A percentile compares a stretch with the other conserved stretches of the same genome.
Evolutionary conservation across 1,140 invertebrate genomes (phyloP).

Genomic region (Telenomus remus): DNA sequence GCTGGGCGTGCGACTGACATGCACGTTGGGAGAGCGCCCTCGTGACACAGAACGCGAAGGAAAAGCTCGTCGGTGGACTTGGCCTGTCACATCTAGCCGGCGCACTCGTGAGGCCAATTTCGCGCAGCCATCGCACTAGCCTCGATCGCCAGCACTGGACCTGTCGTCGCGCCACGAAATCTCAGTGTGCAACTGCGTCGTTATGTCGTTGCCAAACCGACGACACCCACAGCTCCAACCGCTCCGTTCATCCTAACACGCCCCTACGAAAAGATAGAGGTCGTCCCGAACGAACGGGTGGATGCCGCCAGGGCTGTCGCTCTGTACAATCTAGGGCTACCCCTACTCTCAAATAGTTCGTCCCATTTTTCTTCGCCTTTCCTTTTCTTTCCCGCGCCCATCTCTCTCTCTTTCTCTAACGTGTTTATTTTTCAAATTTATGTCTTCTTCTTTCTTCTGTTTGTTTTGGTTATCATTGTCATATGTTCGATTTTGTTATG

Average conservation of each 20-base stretch:
- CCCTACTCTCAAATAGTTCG: slow-evolving; percentile 3
- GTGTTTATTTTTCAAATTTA: too few relatives aligned
- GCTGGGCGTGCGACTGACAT: neutral
- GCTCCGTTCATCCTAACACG: slow-evolving; percentile 59
- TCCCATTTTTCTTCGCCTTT: neutral
- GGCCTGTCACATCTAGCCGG: slow-evolving; percentile 22
- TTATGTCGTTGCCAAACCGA: slow-evolving; percentile 27
- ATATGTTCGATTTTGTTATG: too few relatives aligned
- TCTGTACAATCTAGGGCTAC: neutral
- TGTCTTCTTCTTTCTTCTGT: too few relatives aligned
- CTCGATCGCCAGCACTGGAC: neutral
- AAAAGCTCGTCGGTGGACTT: neutral
- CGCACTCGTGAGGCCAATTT: slow-evolving; percentile 17
- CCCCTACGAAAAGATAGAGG: slow-evolving; percentile 61
- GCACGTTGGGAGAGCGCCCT: neutral
- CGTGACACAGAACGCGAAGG: neutral
- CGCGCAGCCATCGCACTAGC: slow-evolving; percentile 6
- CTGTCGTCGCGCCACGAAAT: neutral
- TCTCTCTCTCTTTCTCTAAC: too few relatives aligned
- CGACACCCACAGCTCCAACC: slow-evolving; percentile 48
- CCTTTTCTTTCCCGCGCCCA: too few relatives aligned
- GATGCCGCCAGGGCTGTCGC: slow-evolving; percentile 41
- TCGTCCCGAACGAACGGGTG: slow-evolving; percentile 53
- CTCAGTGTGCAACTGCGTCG: slow-evolving; percentile 24
- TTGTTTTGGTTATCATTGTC: too few relatives aligned